Conservation (phyloP, 1,140 invertebrate species). For the Nasonia vitripennis region DNA sequence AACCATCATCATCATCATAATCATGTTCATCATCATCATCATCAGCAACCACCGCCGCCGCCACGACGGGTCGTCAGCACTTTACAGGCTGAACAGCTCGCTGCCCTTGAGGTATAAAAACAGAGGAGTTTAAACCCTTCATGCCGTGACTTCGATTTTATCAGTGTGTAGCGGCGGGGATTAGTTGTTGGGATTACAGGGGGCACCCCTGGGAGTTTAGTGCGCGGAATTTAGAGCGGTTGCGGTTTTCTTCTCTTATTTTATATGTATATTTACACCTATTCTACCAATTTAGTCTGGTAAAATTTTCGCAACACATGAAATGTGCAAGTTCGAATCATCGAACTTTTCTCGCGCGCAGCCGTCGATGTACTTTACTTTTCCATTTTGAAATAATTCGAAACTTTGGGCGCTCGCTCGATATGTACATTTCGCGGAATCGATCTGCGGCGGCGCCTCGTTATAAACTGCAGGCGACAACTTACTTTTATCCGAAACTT, state of each 20-base stretch:
- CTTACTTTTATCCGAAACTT: not conserved
- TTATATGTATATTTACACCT: too few species aligned
- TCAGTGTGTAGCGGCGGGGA: not conserved
- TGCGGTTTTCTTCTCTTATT: not conserved
- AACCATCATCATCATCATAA: not conserved
- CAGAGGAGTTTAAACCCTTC: not conserved
- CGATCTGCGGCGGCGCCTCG: not conserved
- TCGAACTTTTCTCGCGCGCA: too few species aligned
- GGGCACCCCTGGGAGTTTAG: not conserved
- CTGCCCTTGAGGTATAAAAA: conserved; percentile 40
- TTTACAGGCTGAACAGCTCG: conserved; percentile 40
- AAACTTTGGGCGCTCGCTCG: not conserved
- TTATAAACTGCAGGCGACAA: not conserved
- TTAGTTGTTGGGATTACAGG: not conserved
- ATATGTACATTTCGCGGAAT: not conserved
- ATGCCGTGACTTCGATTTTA: not conserved
- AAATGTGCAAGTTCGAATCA: too few species aligned
- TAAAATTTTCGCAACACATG: too few species aligned
- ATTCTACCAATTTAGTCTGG: not conserved
- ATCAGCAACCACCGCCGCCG: conserved; percentile 27
- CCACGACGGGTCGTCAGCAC: conserved; percentile 41
- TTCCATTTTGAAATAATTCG: too few species aligned
- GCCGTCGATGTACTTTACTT: too few species aligned
- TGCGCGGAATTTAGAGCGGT: not conserved
- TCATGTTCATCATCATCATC: not conserved